A percentile compares a stretch with the other conserved stretches of the same genome.
Conservation (phyloP, 2,113 vertebrate species). For the Passer domesticus region DNA sequence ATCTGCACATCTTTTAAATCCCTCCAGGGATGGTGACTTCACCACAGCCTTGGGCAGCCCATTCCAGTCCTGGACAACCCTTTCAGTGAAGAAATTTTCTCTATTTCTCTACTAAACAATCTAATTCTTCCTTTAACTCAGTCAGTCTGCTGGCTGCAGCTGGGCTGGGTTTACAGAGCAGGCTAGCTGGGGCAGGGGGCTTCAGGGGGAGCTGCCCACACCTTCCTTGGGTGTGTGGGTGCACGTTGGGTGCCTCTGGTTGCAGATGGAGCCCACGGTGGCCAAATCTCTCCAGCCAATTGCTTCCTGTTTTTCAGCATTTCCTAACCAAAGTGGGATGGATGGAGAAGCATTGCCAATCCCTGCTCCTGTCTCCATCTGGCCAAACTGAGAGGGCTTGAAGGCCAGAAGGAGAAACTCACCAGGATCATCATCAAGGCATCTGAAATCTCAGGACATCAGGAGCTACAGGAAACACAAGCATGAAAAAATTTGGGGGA, state of each 20-base stretch:
- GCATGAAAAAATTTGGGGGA: neutral
- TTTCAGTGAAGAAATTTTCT: neutral
- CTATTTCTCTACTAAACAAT: neutral
- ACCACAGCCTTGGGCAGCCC: neutral
- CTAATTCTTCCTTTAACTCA: neutral
- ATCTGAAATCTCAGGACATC: neutral
- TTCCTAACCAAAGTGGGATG: neutral
- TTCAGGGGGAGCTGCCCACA: neutral
- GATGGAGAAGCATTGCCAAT: neutral
- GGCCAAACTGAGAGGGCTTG: neutral
- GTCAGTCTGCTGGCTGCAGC: neutral
- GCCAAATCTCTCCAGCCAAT: neutral
- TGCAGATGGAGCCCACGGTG: neutral
- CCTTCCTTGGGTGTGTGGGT: neutral
- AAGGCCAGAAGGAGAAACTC: neutral
- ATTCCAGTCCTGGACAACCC: neutral
- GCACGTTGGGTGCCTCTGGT: neutral
- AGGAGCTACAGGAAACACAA: neutral
- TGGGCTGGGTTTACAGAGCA: fast-evolving
- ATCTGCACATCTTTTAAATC: neutral
- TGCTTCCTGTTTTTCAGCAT: neutral
- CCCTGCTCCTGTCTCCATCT: neutral
- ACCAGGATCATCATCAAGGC: neutral
- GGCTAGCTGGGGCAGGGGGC: neutral
- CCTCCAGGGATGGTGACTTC: neutral